Evolutionary conservation across 1,140 invertebrate genomes (phyloP).

Genomic region (Melitaea cinxia): DNA sequence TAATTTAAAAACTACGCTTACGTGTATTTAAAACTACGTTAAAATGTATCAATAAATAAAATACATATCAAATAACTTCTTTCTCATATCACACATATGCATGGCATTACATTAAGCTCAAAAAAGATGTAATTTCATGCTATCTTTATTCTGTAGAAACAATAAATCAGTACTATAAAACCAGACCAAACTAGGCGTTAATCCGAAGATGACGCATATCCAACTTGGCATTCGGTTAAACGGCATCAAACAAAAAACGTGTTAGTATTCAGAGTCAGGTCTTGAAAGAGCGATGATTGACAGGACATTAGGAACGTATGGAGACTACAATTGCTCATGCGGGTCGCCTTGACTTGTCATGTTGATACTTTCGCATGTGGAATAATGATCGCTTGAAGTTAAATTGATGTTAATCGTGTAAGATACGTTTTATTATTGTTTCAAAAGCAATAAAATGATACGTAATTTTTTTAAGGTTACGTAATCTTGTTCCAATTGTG

Average conservation of each 20-base stretch:
- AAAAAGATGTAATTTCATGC: too few relatives aligned
- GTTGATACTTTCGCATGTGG: slow-evolving; percentile 51
- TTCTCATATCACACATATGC: too few relatives aligned
- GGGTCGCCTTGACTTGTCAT: slow-evolving; percentile 59
- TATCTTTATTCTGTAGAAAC: background rate
- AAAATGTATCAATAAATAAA: too few relatives aligned
- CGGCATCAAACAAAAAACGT: slow-evolving; percentile 31
- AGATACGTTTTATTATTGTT: slow-evolving; percentile 1
- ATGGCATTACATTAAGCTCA: too few relatives aligned
- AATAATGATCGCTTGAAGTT: slow-evolving; percentile 46
- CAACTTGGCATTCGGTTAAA: slow-evolving; percentile 49
- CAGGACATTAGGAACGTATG: slow-evolving; percentile 67
- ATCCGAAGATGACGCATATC: slow-evolving; percentile 41
- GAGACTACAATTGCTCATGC: slow-evolving; percentile 56
- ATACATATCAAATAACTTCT: too few relatives aligned
- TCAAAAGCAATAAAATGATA: background rate
- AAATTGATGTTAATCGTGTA: slow-evolving; percentile 20
- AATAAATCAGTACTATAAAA: background rate
- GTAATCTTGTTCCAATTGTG: too few relatives aligned
- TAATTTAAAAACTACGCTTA: too few relatives aligned
- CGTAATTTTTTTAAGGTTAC: too few relatives aligned
- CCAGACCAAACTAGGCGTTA: slow-evolving; percentile 9
- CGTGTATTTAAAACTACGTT: too few relatives aligned
- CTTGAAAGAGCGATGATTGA: slow-evolving; percentile 59
- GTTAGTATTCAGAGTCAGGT: slow-evolving; percentile 40